Evolutionary conservation across 2,888 invertebrate species (phyloP).

Genomic region (Neoascia interrupta): DNA sequence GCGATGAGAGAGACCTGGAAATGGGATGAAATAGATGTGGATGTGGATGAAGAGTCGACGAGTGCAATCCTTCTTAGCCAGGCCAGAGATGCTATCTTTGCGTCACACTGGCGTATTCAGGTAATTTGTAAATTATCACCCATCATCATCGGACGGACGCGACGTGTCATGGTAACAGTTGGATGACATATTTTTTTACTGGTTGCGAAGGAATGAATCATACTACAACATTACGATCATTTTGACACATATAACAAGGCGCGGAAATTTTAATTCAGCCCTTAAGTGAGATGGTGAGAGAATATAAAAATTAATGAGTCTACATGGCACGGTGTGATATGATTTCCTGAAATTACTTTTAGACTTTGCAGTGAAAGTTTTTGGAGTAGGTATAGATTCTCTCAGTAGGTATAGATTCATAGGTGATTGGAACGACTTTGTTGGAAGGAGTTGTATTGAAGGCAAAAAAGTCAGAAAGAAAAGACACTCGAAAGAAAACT

Average conservation of each 20-base stretch:
- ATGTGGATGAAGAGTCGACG: constrained; percentile 48
- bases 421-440: no score
- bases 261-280: constrained; percentile 41
- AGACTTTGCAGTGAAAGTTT: no score
- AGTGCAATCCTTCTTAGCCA: constrained; percentile 46
- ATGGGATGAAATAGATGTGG: constrained; percentile 47
- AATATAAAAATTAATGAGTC: constrained; percentile 47
- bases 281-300: constrained; percentile 24
- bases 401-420: no score
- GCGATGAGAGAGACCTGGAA: constrained; percentile 36
- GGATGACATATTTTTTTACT: constrained; percentile 63
- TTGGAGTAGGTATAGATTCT: no score
- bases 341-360: no score
- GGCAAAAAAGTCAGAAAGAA: no score
- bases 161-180: constrained; percentile 59
- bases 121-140: constrained; percentile 70
- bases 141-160: constrained; percentile 62
- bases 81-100: constrained; percentile 47
- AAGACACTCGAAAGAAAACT: no score
- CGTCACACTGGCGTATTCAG: constrained; percentile 47
- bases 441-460: no score
- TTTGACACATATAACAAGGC: constrained; percentile 61
- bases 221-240: constrained; percentile 30
- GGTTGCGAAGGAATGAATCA: constrained; percentile 47
- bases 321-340: no score